A percentile compares a stretch with the other conserved stretches of the same genome.
phyloP scores from a whole-genome alignment of 2,797 vertebrate genomes.

The Gephyroberyx darwinii region DNA sequence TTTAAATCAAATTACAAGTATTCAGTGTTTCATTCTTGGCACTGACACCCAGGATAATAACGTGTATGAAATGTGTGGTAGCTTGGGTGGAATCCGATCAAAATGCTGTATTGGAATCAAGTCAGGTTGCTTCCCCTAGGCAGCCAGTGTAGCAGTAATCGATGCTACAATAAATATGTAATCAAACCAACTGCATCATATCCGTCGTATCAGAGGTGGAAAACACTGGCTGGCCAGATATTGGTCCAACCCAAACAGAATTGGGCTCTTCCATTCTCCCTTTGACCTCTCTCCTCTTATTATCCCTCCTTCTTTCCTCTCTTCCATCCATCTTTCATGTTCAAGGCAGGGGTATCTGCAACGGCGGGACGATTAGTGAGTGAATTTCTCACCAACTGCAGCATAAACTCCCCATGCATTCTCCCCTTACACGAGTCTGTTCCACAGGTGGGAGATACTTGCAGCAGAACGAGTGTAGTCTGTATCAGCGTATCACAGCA shows the following conservation, averaged over 20 bases:
- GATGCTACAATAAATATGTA: not conserved
- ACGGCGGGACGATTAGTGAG: conserved; percentile 16
- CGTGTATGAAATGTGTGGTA: too few species aligned
- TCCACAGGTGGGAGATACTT: conserved; percentile 45
- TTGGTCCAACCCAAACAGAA: not conserved
- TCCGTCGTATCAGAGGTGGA: too few species aligned
- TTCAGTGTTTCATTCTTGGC: too few species aligned
- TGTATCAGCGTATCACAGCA: conserved; percentile 40
- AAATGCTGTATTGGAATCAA: too few species aligned
- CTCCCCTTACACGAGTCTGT: conserved; percentile 23
- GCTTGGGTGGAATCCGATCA: too few species aligned
- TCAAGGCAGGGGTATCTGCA: conserved; percentile 9
- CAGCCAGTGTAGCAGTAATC: not conserved
- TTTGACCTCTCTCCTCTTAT: conserved; percentile 14
- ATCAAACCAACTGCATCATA: too few species aligned
- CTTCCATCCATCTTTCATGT: conserved; percentile 2
- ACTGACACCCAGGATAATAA: too few species aligned
- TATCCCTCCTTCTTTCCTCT: not conserved
- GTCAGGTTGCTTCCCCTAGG: too few species aligned
- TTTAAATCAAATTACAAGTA: not conserved
- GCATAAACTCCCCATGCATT: conserved; percentile 13
- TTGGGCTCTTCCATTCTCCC: not conserved
- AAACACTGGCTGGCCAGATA: not conserved
- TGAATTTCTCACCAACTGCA: conserved; percentile 2
- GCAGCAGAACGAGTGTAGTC: not conserved